Evolutionary conservation across 30 jellyfish, hydroid and myxozoan species (phyloP), one percentile per base, ranked within the genome.

Genomic region (Chironex yamaguchii): DNA sequence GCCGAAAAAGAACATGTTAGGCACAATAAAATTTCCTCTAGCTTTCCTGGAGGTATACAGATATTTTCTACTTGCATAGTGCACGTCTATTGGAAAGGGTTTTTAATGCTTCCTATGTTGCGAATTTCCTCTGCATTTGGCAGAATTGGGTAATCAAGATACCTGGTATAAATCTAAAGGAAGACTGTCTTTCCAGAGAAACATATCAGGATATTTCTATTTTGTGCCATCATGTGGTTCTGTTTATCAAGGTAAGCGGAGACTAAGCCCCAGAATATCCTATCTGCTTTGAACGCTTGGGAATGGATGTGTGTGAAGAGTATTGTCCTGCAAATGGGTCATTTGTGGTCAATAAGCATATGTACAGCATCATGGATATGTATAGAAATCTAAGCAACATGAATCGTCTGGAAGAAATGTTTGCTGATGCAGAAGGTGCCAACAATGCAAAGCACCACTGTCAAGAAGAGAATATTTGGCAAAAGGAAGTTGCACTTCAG

Each of bases 151-250:
- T 71, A 34, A 20, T 34, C 82, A 71, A 36, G 36, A 33, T n/a
- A 33, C 29, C 66, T 4, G 76, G 36, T n/a, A 22, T 34, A 71
- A 28, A 76, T 22, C 29, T 71, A 42, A 71, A 71, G 63, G 85
- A 35, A 32, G 36, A 36, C 83, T 71, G 34, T 23, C 32, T 36
- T 4, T 71, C 85, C 0, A 26, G 90, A 52, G 90, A 58, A 78
- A 54, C 90, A 9, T 78, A 52, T 52, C 81, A 52, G 23, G 90
- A 78, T 29, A 29, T 62, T 29, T 52, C 29, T 32, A 21, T 62
- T 20, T 78, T 82, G 53, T 78, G 90, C 34, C 90, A 78, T 58
- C 82, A 52, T 26, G 85, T 62, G 12, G 82, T 78, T 0, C 67
- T 54, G 2, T 78, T 78, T 28, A 52, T 78, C 31, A 52, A 62